A percentile compares a stretch with the other conserved stretches of the same genome.
These are phyloP conservation scores for Neostethus bicornis DNA, from an alignment of 2,797 vertebrate genomes.

Conservation along the genomic window DNA sequence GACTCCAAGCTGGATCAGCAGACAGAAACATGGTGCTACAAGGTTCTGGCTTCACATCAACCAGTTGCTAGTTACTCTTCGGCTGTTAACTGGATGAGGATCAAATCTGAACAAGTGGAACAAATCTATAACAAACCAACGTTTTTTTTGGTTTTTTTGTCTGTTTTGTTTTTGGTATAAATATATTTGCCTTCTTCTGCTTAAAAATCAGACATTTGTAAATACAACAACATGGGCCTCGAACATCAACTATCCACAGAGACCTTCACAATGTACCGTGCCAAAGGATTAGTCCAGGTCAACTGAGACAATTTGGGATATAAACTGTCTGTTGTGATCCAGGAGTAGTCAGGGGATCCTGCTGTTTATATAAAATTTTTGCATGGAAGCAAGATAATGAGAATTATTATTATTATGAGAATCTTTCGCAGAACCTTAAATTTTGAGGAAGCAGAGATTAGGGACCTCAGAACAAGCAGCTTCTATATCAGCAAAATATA, in stretches of 20 bases:
- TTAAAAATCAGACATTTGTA: conserved; percentile 59
- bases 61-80: conserved; percentile 48
- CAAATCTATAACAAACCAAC: conserved; percentile 43
- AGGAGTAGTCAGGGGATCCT: conserved; percentile 31
- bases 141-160: too few species aligned
- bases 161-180: conserved; percentile 51
- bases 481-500: conserved; percentile 53
- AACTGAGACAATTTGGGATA: conserved; percentile 42
- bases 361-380: conserved; percentile 35
- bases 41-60: conserved; percentile 65
- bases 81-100: conserved; percentile 46
- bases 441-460: conserved; percentile 38
- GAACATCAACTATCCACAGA: conserved; percentile 61
- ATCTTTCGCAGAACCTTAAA: conserved; percentile 51
- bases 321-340: conserved; percentile 24
- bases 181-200: conserved; percentile 64
- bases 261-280: conserved; percentile 71
- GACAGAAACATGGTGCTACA: conserved; percentile 57
- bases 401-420: conserved; percentile 27
- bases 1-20: conserved; percentile 57
- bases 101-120: conserved; percentile 54
- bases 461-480: conserved; percentile 53
- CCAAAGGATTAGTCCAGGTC: conserved; percentile 69
- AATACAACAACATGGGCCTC: conserved; percentile 73
- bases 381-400: conserved; percentile 26